Base-by-base conservation (phyloP, 1,140 invertebrate genomes). In the Drepana arcuata region DNA sequence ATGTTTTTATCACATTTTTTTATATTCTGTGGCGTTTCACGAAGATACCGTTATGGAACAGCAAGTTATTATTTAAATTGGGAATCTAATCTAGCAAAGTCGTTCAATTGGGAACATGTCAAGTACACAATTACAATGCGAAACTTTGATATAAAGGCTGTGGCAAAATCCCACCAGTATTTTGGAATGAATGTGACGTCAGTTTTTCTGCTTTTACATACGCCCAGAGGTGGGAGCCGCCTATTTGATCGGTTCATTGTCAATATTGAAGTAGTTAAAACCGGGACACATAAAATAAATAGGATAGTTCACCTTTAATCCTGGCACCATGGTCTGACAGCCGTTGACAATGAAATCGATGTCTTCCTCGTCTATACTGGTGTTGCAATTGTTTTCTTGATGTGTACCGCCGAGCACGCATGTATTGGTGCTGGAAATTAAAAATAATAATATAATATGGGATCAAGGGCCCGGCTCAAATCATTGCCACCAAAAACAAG, bases 401-500 rank as follows among this genome's bases (percentile, higher is more conserved):
- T 89, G 85, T 0, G 92, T 92, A 1, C 93, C 92, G 1, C 94
- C 93, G 11, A 94, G 64, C 21, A 94, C 85, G 0, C 90, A 88
- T 10, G 57, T 83, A n/a, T 92, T 73, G 1, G 80, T 71, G 53
- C 90, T 92, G 44, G 37, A 62, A 68, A 30, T 21, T 5, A 21
- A 21, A 21, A 21, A 9, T 21, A 21, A 21, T 21, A 21, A 21
- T 14, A 30, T 7, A 14, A 30, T 2, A 13, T 30, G n/a, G 10
- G 13, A n/a, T n/a, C 12, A 10, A 11, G 12, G 25, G 4, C 12
- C 12, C 12, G 25, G 9, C 12, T 26, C 9, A 2, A 11, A 11
- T 26, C n/a, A 26, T 26, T 26, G 25, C 3, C 4, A n/a, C n/a
- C n/a, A n/a, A n/a, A n/a, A n/a, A n/a, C n/a, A n/a, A n/a, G n/a